These are phyloP conservation scores for Ophioderma brevispina DNA, from an alignment of 35 echinoderm and acorn worm species.

Conservation along the genomic window DNA sequence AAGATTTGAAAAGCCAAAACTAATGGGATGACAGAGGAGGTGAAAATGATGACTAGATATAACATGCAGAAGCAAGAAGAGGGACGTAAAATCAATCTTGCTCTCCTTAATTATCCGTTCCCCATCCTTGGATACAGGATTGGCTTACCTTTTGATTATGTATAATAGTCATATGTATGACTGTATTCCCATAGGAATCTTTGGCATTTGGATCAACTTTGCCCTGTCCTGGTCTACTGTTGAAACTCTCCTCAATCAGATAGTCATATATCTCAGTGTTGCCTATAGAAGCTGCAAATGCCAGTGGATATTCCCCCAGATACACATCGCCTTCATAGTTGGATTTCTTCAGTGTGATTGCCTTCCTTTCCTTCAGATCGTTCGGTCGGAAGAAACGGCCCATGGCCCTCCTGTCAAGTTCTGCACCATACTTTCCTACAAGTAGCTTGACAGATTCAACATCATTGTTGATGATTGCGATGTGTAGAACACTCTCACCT, in stretches of 20 bases:
- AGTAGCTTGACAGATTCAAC: constrained; percentile 70
- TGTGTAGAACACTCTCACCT: constrained; percentile 80
- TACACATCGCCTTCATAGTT: constrained; percentile 76
- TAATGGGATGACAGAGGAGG: too few species aligned
- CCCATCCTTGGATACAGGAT: neutral
- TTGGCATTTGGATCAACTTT: constrained; percentile 64
- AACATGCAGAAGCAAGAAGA: too few species aligned
- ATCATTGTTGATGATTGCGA: constrained; percentile 86
- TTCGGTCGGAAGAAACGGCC: constrained; percentile 81
- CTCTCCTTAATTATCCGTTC: too few species aligned
- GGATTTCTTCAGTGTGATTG: constrained; percentile 9
- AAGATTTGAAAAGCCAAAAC: too few species aligned
- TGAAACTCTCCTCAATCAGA: constrained; percentile 48
- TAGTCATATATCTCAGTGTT: constrained; percentile 79
- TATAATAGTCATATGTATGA: constrained; percentile 87
- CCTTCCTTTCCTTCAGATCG: constrained; percentile 38
- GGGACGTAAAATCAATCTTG: too few species aligned
- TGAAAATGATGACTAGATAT: too few species aligned
- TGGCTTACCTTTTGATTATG: constrained; percentile 73
- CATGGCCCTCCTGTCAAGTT: constrained; percentile 58
- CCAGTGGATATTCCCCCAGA: constrained; percentile 84
- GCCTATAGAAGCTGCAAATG: constrained; percentile 69
- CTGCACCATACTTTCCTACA: constrained; percentile 35
- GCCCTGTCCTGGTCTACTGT: constrained; percentile 31
- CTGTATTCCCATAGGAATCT: constrained; percentile 79